These are phyloP conservation scores for Lycia hirtaria DNA, from an alignment of 2,888 invertebrate species.

Conservation along the genomic window DNA sequence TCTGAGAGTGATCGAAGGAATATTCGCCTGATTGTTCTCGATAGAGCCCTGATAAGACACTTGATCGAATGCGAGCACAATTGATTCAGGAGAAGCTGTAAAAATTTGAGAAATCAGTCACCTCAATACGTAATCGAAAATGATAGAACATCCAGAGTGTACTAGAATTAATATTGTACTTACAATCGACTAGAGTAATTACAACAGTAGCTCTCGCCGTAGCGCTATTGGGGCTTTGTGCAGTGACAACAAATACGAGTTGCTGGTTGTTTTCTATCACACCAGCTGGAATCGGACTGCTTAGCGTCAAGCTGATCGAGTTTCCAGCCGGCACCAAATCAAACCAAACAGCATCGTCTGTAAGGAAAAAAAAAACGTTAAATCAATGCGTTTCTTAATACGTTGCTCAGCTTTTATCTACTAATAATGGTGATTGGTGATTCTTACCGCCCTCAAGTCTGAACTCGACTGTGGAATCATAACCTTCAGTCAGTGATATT, in stretches of 20 bases:
- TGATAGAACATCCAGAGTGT: too few relatives aligned
- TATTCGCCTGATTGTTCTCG: slow-evolving; percentile 28
- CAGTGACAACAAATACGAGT: slow-evolving; percentile 45
- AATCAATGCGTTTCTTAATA: too few relatives aligned
- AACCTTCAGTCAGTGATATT: slow-evolving; percentile 43
- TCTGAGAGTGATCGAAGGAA: slow-evolving; percentile 45
- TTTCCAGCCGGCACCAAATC: slow-evolving; percentile 32
- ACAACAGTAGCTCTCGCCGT: slow-evolving; percentile 44
- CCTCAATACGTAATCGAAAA: too few relatives aligned
- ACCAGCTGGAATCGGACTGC: slow-evolving; percentile 45
- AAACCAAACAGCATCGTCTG: too few relatives aligned
- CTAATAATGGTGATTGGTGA: too few relatives aligned
- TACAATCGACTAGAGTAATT: slow-evolving; percentile 36
- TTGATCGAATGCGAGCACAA: slow-evolving; percentile 46
- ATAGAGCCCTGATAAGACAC: slow-evolving; percentile 47
- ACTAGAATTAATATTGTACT: too few relatives aligned
- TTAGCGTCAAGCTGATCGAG: slow-evolving; percentile 32
- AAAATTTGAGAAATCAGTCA: slow-evolving; percentile 19
- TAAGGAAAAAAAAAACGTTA: too few relatives aligned
- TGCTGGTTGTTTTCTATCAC: slow-evolving; percentile 46
- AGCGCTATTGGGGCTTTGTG: slow-evolving; percentile 39
- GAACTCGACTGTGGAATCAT: slow-evolving; percentile 45
- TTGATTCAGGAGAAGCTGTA: slow-evolving; percentile 23
- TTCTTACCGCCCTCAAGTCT: slow-evolving; percentile 51
- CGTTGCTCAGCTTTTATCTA: too few relatives aligned